Evolutionary conservation across 2,797 vertebrate species (phyloP).

Genomic region (Scolopax rusticola): DNA sequence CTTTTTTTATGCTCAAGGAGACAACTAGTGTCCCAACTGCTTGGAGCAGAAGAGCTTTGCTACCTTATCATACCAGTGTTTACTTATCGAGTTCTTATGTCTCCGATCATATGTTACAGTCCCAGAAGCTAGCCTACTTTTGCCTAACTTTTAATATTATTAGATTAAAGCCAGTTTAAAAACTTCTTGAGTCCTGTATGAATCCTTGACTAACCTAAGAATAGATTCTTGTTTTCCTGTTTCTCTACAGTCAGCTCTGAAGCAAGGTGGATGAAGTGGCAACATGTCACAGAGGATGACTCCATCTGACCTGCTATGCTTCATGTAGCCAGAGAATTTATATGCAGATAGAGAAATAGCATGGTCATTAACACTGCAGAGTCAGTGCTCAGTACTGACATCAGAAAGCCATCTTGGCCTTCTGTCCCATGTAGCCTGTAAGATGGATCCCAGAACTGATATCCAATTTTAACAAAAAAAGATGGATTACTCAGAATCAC

Average conservation of each 20-base stretch:
- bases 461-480: not conserved
- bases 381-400: not conserved
- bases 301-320: not conserved
- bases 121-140: not conserved
- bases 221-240: not conserved
- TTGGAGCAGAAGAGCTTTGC: not conserved
- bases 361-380: not conserved
- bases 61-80: not conserved
- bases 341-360: not conserved
- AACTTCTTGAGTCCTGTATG: not conserved
- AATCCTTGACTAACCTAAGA: not conserved
- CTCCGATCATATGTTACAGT: not conserved
- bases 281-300: not conserved
- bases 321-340: not conserved
- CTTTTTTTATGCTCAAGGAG: not conserved
- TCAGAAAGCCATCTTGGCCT: not conserved
- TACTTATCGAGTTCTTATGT: not conserved
- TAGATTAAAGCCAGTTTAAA: not conserved
- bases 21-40: not conserved
- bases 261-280: not conserved
- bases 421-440: not conserved
- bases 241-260: not conserved
- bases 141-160: not conserved
- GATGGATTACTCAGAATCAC: not conserved
- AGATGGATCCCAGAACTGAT: not conserved